A percentile compares a stretch with the other conserved stretches of the same genome.
These are phyloP conservation scores for Gymnoscopelus braueri DNA, from an alignment of 2,797 vertebrate genomes.

Conservation along the genomic window DNA sequence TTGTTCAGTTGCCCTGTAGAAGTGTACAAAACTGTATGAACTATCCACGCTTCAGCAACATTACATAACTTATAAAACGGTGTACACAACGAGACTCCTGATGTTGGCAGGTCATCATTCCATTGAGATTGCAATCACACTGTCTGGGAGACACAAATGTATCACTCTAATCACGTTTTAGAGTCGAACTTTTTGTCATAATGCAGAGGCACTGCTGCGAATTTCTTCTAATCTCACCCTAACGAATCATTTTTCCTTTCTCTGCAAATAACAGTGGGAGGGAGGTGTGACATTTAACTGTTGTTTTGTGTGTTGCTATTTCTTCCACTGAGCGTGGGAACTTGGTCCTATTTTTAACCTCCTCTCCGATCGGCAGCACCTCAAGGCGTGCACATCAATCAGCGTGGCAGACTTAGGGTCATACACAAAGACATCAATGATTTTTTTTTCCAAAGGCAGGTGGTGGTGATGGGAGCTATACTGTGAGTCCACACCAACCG, in stretches of 20 bases:
- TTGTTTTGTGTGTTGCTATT: constrained; percentile 24
- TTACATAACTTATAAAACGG: constrained; percentile 5
- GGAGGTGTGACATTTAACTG: constrained; percentile 36
- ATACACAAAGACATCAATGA: constrained; percentile 11
- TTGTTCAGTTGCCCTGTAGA: no score
- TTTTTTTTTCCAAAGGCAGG: not conserved
- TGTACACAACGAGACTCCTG: not conserved
- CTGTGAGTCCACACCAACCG: not conserved
- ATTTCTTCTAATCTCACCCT: constrained; percentile 13
- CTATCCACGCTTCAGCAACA: constrained; percentile 18
- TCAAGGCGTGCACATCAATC: constrained; percentile 19
- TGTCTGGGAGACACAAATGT: not conserved
- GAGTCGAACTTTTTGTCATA: not conserved
- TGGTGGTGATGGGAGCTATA: not conserved
- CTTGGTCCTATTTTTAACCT: not conserved
- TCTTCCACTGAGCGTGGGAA: not conserved
- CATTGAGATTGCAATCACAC: constrained; percentile 18
- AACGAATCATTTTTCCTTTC: constrained; percentile 13
- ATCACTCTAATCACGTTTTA: constrained; percentile 7
- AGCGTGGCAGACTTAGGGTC: not conserved
- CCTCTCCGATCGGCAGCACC: not conserved
- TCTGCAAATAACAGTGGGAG: constrained; percentile 16
- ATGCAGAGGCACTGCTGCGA: not conserved
- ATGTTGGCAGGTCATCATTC: constrained; percentile 14
- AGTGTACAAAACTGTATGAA: not conserved